Evolutionary conservation across 2,113 vertebrate species (phyloP), one percentile per base, ranked within the genome.

Genomic region (Hypocryptadius cinnamomeus): DNA sequence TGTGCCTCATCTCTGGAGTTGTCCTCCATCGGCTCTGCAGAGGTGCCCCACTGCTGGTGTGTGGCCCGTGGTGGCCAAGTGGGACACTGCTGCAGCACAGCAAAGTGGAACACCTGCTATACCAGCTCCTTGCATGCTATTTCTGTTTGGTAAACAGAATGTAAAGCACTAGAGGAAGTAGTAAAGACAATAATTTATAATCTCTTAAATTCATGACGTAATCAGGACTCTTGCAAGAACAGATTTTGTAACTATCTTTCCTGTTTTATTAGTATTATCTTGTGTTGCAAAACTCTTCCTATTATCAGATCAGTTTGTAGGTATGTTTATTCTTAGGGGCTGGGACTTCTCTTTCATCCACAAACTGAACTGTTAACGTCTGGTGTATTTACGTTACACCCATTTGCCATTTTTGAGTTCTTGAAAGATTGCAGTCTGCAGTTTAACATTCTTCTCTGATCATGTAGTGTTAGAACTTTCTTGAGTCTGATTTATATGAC

Each of bases 261-360:
- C 92, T 88, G 92, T 70, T 96, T 88, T 93, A 88, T 86, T 95
- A 77, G 63, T 85, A 70, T 68, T 87, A 85, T 70, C 81, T 91
- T 63, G 37, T 42, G 37, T 92, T 93, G 87, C 91, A 92, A 91
- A 92, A 89, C 85, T 61, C 40, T 79, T 89, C 80, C 50, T 87
- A 78, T 89, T 92, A 79, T 81, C 8, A 33, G 80, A 87, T 89
- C 71, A 89, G 73, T 93, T 94, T 91, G 39, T 95, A 89, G 87
- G 79, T 96, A 59, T 93, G 85, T 96, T 94, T 96, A 79, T 91
- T 95, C 51, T 50, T 87, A 54, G 60, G 61, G 71, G 27, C 8
- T 89, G 79, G 57, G 57, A 61, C 39, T 93, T 76, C 39, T 89
- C 89, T 89, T 91, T 84, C 68, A 74, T 85, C 60, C 31, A 20